Percentiles rank a stretch among this genome's conserved stretches.
These are phyloP conservation scores for Nomada ruficornis DNA, from an alignment of 2,888 invertebrate genomes.

Conservation along the genomic window DNA sequence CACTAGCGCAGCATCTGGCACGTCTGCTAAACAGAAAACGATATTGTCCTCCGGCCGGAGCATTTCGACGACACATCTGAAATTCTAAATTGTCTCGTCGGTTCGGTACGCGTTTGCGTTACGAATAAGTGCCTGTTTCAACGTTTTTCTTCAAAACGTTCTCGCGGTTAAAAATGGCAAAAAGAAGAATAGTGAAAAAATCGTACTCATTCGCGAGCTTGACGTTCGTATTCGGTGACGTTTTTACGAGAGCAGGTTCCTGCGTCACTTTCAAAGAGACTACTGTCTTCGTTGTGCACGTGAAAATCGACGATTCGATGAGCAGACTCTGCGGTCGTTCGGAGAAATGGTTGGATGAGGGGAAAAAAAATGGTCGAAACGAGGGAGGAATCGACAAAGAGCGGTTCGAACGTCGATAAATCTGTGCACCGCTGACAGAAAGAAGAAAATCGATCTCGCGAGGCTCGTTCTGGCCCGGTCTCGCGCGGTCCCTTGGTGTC, in stretches of 20 bases:
- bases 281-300: conserved; percentile 39
- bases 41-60: background rate
- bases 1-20: conserved; percentile 23
- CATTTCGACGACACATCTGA: conserved; percentile 25
- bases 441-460: conserved; percentile 51
- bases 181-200: background rate
- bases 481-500: background rate
- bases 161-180: background rate
- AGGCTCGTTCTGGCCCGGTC: conserved; percentile 28
- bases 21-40: conserved; percentile 26
- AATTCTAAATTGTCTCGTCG: conserved; percentile 11
- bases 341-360: background rate
- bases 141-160: background rate
- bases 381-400: conserved; percentile 19
- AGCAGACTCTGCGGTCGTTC: background rate
- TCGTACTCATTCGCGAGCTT: background rate
- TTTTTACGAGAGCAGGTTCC: conserved; percentile 46
- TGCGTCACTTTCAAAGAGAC: conserved; percentile 55
- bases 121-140: background rate
- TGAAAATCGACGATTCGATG: conserved; percentile 17
- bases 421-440: conserved; percentile 42
- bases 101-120: background rate
- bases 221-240: background rate
- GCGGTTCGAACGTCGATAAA: conserved; percentile 36
- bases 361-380: conserved; percentile 21